These are phyloP conservation scores for Gopherus evgoodei DNA, from an alignment of 2,113 vertebrate species.

Conservation along the genomic window DNA sequence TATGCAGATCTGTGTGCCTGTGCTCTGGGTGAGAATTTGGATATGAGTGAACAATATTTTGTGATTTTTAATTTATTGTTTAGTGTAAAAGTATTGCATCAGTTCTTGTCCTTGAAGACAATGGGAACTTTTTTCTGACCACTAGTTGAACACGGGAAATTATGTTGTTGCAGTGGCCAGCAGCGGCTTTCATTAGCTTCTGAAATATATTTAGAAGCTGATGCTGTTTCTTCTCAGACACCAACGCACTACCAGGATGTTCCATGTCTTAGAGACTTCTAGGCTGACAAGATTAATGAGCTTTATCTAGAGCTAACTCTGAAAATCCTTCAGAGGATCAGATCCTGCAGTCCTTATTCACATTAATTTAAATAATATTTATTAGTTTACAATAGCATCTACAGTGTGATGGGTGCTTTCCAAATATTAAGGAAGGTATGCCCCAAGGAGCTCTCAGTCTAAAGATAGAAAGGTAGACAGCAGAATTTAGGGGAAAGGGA, in stretches of 20 bases:
- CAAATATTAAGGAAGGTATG: background rate
- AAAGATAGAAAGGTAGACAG: background rate
- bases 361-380: background rate
- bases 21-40: background rate
- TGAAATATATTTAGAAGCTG: background rate
- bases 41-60: background rate
- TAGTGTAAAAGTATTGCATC: background rate
- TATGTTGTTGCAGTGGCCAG: background rate
- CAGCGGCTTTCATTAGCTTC: background rate
- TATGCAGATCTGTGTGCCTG: rapidly evolving
- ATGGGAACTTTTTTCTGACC: background rate
- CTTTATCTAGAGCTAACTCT: background rate
- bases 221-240: background rate
- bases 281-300: background rate
- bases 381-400: background rate
- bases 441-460: background rate
- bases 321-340: background rate
- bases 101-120: background rate
- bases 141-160: background rate
- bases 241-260: background rate
- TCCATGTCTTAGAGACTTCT: background rate
- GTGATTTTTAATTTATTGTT: background rate
- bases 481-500: background rate
- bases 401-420: background rate
- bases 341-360: background rate